Evolutionary conservation across 1,140 invertebrate genomes (phyloP), one percentile per base, ranked within the genome.

Genomic region (Papilio machaon): DNA sequence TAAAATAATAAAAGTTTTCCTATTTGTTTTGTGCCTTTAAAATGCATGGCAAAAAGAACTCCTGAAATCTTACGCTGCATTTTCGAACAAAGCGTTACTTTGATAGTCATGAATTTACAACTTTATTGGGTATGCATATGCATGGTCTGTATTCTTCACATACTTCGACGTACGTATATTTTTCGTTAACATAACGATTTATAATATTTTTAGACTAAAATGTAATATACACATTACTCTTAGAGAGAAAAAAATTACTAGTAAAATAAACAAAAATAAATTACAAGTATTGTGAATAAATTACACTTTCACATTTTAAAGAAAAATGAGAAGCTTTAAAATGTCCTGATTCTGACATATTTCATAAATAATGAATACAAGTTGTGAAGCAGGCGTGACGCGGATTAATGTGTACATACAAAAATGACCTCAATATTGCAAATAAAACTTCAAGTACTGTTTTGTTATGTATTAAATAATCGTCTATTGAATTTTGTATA

Each of bases 101-200:
- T 35, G 64, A 70, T 17, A 35, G 64, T 6, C 30, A 70, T 35
- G 64, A 70, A 70, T 70, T 70, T 70, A 70, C 64, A 70, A 70
- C 64, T 70, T 70, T 70, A 70, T 70, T 70, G 64, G 64, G 35
- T 38, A 70, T 70, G 64, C 64, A 70, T 70, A 70, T 70, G 64
- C 64, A 70, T 38, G 30, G 11, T 7, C n/a, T 60, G n/a, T 13
- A 70, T 35, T 35, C 64, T 13, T 70, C 30, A 15, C 23, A 35
- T 6, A 70, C 13, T 70, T 54, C 52, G n/a, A n/a, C 54, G 6
- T 58, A 58, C 17, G 54, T 58, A 2, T 19, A 19, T 58, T 58
- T 19, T 58, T 58, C 17, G 54, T 15, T 58, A 11, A 49, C 7
- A 2, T 10, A 49, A 10, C 47, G 38, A 6, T 43, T 7, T 43